Evolutionary conservation across 2,888 invertebrate genomes (phyloP).

Genomic region (Cybosia mesomella): DNA sequence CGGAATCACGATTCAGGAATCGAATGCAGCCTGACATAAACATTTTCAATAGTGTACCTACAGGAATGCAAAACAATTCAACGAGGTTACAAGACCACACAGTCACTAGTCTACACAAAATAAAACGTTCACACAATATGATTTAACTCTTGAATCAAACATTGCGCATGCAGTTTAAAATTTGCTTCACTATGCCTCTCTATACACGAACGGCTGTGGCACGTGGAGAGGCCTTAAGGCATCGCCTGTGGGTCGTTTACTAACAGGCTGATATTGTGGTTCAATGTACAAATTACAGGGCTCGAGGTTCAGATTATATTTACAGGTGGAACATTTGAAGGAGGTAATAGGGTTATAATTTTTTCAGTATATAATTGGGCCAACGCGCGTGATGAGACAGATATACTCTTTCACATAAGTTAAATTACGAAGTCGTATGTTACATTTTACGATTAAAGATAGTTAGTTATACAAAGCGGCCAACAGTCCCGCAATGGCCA

Average conservation of each 20-base stretch:
- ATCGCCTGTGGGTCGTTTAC: constrained; percentile 1
- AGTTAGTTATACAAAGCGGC: too few species aligned
- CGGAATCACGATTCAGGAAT: background rate
- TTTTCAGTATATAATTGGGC: too few species aligned
- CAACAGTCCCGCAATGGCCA: too few species aligned
- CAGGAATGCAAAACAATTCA: background rate
- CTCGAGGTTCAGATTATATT: background rate
- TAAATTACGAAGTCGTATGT: too few species aligned
- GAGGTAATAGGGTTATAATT: too few species aligned
- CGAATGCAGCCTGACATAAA: background rate
- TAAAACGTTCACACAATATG: constrained; percentile 10
- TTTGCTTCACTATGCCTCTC: background rate
- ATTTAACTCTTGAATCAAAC: background rate
- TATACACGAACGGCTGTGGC: background rate
- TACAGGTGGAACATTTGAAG: background rate
- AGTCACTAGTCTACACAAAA: constrained; percentile 20
- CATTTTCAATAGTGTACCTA: background rate
- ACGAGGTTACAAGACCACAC: constrained; percentile 14
- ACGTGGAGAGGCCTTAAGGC: constrained; percentile 5
- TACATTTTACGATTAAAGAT: too few species aligned
- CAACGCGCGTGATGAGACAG: too few species aligned
- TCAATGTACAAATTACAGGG: background rate
- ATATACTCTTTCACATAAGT: too few species aligned
- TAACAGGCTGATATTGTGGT: background rate
- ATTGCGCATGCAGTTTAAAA: background rate